These are phyloP conservation scores for Cranoglanis bouderius DNA, from an alignment of 2,113 vertebrate genomes.

Conservation along the genomic window DNA sequence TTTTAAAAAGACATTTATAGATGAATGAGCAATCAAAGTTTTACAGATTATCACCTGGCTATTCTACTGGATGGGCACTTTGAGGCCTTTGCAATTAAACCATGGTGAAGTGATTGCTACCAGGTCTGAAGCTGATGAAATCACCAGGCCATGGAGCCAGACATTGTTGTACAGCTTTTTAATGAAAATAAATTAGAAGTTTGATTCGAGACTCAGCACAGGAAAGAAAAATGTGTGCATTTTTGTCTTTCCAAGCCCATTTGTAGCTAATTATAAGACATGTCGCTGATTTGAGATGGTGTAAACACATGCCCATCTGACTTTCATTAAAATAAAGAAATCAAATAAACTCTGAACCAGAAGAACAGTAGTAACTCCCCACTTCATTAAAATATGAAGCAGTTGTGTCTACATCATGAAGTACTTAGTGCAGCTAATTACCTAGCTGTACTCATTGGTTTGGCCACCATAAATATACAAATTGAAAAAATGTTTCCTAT, in stretches of 20 bases:
- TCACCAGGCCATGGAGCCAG: slow-evolving; percentile 37
- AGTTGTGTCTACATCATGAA: slow-evolving; percentile 73
- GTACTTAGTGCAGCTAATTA: slow-evolving; percentile 76
- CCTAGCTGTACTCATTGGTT: slow-evolving; percentile 66
- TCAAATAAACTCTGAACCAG: slow-evolving; percentile 82
- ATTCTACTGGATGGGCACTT: slow-evolving; percentile 24
- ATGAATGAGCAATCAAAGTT: slow-evolving; percentile 13
- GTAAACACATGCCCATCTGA: slow-evolving; percentile 91
- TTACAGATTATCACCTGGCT: slow-evolving; percentile 33
- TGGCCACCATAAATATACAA: slow-evolving; percentile 75
- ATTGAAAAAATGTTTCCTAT: slow-evolving; percentile 76
- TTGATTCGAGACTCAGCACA: slow-evolving; percentile 48
- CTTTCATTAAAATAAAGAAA: slow-evolving; percentile 89
- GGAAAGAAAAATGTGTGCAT: slow-evolving; percentile 50
- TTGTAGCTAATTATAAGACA: slow-evolving; percentile 73
- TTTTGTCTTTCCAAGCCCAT: slow-evolving; percentile 53
- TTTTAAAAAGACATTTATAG: not conserved
- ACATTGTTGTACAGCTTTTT: slow-evolving; percentile 36
- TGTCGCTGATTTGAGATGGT: slow-evolving; percentile 71
- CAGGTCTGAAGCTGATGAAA: slow-evolving; percentile 44
- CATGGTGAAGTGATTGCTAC: slow-evolving; percentile 42
- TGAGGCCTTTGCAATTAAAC: slow-evolving; percentile 27
- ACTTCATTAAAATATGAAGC: slow-evolving; percentile 75
- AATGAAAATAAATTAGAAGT: slow-evolving; percentile 52
- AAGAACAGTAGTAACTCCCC: slow-evolving; percentile 81